Evolutionary conservation across 1,140 invertebrate species (phyloP).

Genomic region (Alviniconcha marisindica): DNA sequence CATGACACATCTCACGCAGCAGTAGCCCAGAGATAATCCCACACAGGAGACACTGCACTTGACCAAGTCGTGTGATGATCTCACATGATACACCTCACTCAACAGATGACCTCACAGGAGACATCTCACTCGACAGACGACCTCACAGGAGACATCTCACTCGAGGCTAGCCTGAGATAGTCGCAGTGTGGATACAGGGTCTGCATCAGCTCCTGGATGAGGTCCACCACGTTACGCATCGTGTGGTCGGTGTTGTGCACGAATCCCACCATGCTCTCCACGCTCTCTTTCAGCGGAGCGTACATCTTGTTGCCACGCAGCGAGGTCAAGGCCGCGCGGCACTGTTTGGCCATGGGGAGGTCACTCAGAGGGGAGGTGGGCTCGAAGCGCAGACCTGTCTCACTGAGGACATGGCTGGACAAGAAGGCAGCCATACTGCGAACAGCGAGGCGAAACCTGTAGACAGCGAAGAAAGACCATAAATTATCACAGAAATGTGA

Average conservation of each 20-base stretch:
- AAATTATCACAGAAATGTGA: too few species aligned
- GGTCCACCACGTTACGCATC: conserved; percentile 33
- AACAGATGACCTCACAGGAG: too few species aligned
- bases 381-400: conserved; percentile 48
- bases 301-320: conserved; percentile 56
- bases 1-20: too few species aligned
- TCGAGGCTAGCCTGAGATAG: too few species aligned
- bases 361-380: conserved; percentile 43
- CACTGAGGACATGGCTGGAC: conserved; percentile 50
- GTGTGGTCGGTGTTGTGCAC: conserved; percentile 44
- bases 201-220: not conserved
- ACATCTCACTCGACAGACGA: too few species aligned
- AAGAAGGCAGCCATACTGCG: conserved; percentile 56
- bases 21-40: too few species aligned
- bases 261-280: conserved; percentile 47
- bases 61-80: too few species aligned
- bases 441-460: conserved; percentile 54
- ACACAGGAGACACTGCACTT: too few species aligned
- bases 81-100: too few species aligned
- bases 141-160: too few species aligned
- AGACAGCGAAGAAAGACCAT: conserved; percentile 14
- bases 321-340: conserved; percentile 46
- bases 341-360: conserved; percentile 44
- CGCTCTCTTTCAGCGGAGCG: conserved; percentile 45
- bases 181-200: conserved; percentile 26